Evolutionary conservation across 2,888 invertebrate genomes (phyloP).

Genomic region (Melangyna quadrimaculata): DNA sequence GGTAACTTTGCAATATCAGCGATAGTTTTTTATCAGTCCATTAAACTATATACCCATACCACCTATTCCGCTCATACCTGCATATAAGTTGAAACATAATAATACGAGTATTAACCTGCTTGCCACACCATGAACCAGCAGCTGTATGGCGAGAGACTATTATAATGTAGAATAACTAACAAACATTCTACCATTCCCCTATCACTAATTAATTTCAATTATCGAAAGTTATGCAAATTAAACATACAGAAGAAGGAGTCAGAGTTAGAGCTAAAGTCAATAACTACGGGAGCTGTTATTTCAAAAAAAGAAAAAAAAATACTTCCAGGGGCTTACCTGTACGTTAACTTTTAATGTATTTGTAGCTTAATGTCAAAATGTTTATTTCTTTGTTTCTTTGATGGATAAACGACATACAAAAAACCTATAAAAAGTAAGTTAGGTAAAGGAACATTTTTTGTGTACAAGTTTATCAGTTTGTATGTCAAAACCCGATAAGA

Average conservation of each 20-base stretch:
- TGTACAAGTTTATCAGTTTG: constrained; percentile 47
- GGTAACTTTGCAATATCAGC: constrained; percentile 40
- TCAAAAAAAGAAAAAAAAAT: not conserved
- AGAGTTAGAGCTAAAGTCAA: constrained; percentile 27
- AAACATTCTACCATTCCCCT: constrained; percentile 50
- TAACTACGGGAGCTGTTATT: constrained; percentile 5
- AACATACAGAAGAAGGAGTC: constrained; percentile 25
- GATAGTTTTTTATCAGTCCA: constrained; percentile 56
- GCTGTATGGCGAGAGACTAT: not conserved
- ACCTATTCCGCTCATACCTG: constrained; percentile 49
- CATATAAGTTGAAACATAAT: constrained; percentile 4
- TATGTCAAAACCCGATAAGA: constrained; percentile 50
- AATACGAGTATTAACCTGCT: constrained; percentile 7
- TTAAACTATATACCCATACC: constrained; percentile 54
- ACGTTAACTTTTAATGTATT: not conserved
- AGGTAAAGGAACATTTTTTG: constrained; percentile 8
- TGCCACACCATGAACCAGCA: constrained; percentile 53
- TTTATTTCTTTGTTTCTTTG: constrained; percentile 57
- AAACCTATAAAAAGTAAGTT: constrained; percentile 3
- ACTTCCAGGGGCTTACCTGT: constrained; percentile 10
- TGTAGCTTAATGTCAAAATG: constrained; percentile 37
- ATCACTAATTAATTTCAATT: constrained; percentile 69
- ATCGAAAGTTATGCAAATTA: constrained; percentile 70
- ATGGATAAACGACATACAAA: constrained; percentile 39
- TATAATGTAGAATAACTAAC: not conserved